Evolutionary conservation across 2,797 vertebrate genomes (phyloP).

Genomic region (Danio jaintianensis): DNA sequence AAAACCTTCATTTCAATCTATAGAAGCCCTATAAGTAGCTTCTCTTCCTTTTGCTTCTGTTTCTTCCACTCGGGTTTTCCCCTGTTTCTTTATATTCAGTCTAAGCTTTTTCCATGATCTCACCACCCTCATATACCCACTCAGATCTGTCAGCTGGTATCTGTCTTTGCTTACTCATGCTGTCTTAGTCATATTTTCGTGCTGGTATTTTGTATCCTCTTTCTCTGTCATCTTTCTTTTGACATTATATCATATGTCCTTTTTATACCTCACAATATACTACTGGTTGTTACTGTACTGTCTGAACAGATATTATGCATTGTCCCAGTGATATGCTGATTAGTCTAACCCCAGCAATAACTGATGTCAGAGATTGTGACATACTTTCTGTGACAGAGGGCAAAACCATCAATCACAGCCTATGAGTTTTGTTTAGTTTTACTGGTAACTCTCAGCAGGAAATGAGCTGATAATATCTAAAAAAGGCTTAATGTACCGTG

Average conservation of each 20-base stretch:
- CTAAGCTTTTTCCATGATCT: slow-evolving; percentile 17
- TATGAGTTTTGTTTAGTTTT: neutral
- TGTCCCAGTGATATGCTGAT: neutral
- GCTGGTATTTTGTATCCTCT: neutral
- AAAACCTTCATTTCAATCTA: neutral
- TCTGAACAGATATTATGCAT: neutral
- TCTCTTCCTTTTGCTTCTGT: neutral
- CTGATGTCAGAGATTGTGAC: neutral
- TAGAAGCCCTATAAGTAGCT: neutral
- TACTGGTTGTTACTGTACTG: neutral
- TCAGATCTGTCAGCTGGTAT: slow-evolving; percentile 27
- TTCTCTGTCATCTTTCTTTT: slow-evolving; percentile 37
- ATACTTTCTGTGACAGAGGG: neutral
- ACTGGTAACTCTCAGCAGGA: neutral
- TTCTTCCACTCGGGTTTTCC: slow-evolving; percentile 6
- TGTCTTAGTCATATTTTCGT: slow-evolving; percentile 39
- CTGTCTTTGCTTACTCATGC: slow-evolving; percentile 30
- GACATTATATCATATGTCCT: slow-evolving; percentile 40
- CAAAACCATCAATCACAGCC: slow-evolving; percentile 4
- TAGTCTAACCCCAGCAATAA: neutral
- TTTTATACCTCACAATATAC: slow-evolving; percentile 12
- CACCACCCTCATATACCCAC: slow-evolving; percentile 12
- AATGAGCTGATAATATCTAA: slow-evolving; percentile 10
- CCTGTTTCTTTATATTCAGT: neutral
- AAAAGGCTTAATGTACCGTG: neutral